phyloP scores from a whole-genome alignment of 2,888 invertebrate genomes.

The Caradrina kadenii region DNA sequence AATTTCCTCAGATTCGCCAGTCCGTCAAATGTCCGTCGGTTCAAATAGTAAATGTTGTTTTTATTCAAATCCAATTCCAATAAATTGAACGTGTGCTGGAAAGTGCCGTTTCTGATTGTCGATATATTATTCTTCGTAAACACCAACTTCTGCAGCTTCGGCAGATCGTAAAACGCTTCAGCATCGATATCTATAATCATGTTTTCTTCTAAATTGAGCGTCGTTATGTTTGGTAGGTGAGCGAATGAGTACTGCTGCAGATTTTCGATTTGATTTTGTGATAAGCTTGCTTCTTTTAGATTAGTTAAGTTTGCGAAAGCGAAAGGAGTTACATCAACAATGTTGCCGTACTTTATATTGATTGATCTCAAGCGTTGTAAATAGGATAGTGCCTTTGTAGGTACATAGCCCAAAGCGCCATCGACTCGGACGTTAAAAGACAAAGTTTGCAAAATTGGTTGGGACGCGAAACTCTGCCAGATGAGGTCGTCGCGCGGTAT shows the following conservation, averaged over 20 bases:
- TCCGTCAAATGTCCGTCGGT: conserved; percentile 94
- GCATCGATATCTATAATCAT: conserved; percentile 93
- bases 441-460: conserved; percentile 93
- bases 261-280: conserved; percentile 92
- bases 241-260: conserved; percentile 93
- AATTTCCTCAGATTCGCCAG: conserved; percentile 93
- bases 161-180: conserved; percentile 93
- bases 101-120: conserved; percentile 95
- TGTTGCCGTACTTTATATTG: conserved; percentile 93
- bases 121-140: conserved; percentile 97
- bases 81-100: conserved; percentile 93
- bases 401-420: conserved; percentile 93
- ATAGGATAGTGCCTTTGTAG: conserved; percentile 92
- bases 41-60: conserved; percentile 94
- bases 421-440: conserved; percentile 93
- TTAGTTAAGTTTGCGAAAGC: conserved; percentile 94
- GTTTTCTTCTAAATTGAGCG: conserved; percentile 94
- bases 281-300: conserved; percentile 92
- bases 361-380: conserved; percentile 92
- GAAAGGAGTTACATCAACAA: conserved; percentile 92
- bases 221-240: conserved; percentile 92
- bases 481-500: conserved; percentile 93
- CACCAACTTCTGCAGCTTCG: conserved; percentile 93
- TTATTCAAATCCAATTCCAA: conserved; percentile 95
- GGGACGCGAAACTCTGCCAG: conserved; percentile 94